Percentiles rank a stretch among this genome's conserved stretches.
These are phyloP conservation scores for Zosterops hypoxanthus DNA, from an alignment of 2,113 vertebrate genomes.

Conservation along the genomic window DNA sequence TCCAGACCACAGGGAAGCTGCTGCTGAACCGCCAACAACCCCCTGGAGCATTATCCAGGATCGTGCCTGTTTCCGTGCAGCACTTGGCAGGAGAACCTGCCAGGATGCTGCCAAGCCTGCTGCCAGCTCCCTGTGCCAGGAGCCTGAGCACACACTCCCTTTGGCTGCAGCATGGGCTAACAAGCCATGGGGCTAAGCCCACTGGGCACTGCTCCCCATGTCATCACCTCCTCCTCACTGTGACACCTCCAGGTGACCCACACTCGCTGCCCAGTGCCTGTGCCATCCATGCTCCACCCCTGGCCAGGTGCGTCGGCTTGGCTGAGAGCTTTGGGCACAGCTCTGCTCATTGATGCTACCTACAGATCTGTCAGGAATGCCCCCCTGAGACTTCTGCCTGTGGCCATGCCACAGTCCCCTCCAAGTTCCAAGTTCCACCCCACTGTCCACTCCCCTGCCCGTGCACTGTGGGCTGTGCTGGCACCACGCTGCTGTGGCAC, in stretches of 20 bases:
- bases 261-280: background rate
- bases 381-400: background rate
- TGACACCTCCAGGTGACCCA: background rate
- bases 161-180: background rate
- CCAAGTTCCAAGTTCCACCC: background rate
- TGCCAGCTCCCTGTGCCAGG: background rate
- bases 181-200: rapidly evolving
- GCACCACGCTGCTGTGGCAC: background rate
- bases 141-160: background rate
- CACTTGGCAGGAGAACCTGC: background rate
- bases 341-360: background rate
- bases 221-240: background rate
- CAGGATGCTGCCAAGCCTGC: background rate
- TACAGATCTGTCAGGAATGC: background rate
- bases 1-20: background rate
- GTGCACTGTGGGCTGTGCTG: background rate
- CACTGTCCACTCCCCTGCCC: background rate
- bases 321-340: background rate
- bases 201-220: rapidly evolving
- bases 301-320: background rate
- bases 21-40: background rate
- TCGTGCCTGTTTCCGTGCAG: rapidly evolving
- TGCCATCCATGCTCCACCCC: background rate
- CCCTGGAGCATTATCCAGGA: background rate
- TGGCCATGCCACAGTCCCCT: background rate